Conservation (phyloP, 2,888 invertebrate genomes). For the Apocheima hispidaria region DNA sequence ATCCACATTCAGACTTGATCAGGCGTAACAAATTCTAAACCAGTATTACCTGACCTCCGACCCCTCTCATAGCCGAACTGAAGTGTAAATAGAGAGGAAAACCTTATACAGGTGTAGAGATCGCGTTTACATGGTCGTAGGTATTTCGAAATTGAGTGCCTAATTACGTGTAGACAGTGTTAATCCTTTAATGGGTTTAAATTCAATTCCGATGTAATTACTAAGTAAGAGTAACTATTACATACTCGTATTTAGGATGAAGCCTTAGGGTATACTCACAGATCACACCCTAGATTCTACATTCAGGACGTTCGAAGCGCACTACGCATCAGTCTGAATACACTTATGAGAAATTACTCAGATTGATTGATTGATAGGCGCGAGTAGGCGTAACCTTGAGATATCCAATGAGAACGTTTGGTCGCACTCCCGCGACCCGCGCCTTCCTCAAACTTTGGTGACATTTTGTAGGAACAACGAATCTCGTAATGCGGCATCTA, state of each 20-base stretch:
- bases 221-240: not conserved
- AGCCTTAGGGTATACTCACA: constrained; percentile 2
- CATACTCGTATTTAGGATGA: not conserved
- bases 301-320: too few species aligned
- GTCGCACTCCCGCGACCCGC: too few species aligned
- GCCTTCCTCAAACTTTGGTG: too few species aligned
- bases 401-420: too few species aligned
- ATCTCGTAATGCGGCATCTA: too few species aligned
- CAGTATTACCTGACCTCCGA: constrained; percentile 29
- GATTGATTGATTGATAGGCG: too few species aligned
- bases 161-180: constrained; percentile 40
- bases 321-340: too few species aligned
- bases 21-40: constrained; percentile 28
- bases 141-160: constrained; percentile 48
- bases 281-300: too few species aligned
- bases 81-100: constrained; percentile 37
- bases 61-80: constrained; percentile 28
- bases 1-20: constrained; percentile 41
- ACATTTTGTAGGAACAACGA: too few species aligned
- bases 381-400: too few species aligned
- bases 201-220: constrained; percentile 9
- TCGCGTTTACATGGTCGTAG: constrained; percentile 49
- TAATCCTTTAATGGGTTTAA: constrained; percentile 30
- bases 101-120: constrained; percentile 43
- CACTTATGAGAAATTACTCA: too few species aligned